Evolutionary conservation across 2,797 vertebrate genomes (phyloP).

Genomic region (Salarias fasciatus): DNA sequence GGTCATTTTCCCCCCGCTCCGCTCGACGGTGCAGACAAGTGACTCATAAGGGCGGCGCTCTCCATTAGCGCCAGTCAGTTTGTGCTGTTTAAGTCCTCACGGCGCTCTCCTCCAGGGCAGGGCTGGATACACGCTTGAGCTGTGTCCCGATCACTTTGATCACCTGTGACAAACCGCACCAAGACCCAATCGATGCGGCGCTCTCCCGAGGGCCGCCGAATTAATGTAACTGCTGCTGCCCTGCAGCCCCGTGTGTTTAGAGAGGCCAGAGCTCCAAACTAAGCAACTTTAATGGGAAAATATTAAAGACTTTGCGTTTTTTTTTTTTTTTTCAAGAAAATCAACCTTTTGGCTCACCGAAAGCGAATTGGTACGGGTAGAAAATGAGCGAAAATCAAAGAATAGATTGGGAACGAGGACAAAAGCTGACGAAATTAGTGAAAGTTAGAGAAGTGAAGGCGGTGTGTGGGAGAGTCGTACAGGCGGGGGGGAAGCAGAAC

Average conservation of each 20-base stretch:
- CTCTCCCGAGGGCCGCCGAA: constrained; percentile 50
- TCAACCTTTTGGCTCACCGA: no score
- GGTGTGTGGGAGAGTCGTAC: constrained; percentile 65
- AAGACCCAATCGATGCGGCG: constrained; percentile 65
- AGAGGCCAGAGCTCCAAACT: constrained; percentile 5
- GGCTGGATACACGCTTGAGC: constrained; percentile 65
- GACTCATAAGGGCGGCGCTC: constrained; percentile 54
- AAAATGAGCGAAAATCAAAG: background rate
- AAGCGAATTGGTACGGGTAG: no score
- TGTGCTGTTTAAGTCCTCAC: constrained; percentile 56
- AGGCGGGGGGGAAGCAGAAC: constrained; percentile 24
- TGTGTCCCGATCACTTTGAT: constrained; percentile 73
- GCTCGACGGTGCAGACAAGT: constrained; percentile 45
- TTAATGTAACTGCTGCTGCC: constrained; percentile 63
- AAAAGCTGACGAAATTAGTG: constrained; percentile 25
- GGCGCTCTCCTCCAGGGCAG: constrained; percentile 47
- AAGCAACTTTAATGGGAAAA: no score
- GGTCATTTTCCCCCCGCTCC: constrained; percentile 30
- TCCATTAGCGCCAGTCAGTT: constrained; percentile 70
- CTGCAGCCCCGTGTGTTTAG: constrained; percentile 14
- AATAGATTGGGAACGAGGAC: constrained; percentile 9
- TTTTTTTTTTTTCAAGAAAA: no score
- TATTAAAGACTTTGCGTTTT: no score
- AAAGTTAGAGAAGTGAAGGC: constrained; percentile 37
- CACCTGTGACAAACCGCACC: constrained; percentile 77